Conservation (phyloP, 1,140 invertebrate genomes). For the Drosophila tristis region DNA sequence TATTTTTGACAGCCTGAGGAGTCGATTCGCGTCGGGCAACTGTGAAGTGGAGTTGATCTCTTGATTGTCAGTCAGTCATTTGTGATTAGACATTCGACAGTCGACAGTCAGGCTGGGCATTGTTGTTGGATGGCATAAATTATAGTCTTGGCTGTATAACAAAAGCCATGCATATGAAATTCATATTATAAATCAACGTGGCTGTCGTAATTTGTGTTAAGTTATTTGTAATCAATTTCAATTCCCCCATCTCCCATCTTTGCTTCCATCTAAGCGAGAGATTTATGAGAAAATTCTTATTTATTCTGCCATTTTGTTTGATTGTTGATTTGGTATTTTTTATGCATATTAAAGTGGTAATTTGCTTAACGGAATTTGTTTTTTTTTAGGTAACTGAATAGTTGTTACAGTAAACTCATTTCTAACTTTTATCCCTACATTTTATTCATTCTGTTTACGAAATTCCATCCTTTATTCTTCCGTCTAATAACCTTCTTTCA, state of each 20-base stretch:
- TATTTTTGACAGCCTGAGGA: constrained; percentile 48
- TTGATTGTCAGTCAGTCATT: constrained; percentile 58
- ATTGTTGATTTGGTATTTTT: background rate
- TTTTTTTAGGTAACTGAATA: too few relatives aligned
- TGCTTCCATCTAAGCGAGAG: constrained; percentile 1
- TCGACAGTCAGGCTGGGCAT: constrained; percentile 16
- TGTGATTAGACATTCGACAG: constrained; percentile 58
- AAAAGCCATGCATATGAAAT: constrained; percentile 46
- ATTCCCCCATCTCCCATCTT: background rate
- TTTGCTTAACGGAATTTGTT: too few relatives aligned
- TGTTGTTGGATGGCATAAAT: constrained; percentile 47
- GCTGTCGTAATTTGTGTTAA: constrained; percentile 64
- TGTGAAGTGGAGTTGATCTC: constrained; percentile 37
- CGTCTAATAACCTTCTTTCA: background rate
- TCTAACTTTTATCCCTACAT: too few relatives aligned
- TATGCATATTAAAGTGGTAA: too few relatives aligned
- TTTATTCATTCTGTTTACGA: background rate
- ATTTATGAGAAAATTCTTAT: constrained; percentile 44
- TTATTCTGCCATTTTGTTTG: constrained; percentile 6
- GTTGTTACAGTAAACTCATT: too few relatives aligned
- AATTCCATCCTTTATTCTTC: too few relatives aligned
- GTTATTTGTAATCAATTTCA: constrained; percentile 65
- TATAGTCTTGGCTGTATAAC: constrained; percentile 34
- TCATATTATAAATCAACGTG: constrained; percentile 57
- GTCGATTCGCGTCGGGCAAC: constrained; percentile 13